Conservation (phyloP, 2,888 invertebrate species). For the Adela reaumurella region DNA sequence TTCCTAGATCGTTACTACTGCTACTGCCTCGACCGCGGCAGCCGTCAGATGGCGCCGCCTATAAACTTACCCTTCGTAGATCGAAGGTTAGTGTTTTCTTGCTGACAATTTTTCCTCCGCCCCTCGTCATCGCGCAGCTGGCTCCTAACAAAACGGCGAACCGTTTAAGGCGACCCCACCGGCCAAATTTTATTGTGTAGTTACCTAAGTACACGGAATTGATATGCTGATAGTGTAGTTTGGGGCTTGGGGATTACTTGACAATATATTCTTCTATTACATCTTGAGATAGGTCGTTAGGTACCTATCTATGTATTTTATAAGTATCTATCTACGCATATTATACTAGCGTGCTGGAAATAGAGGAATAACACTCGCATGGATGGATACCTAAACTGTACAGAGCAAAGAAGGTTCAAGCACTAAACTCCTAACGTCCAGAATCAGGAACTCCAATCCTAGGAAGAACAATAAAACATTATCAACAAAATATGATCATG, state of each 20-base stretch:
- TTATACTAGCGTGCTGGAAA: too few relatives aligned
- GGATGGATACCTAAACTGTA: too few relatives aligned
- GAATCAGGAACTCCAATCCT: too few relatives aligned
- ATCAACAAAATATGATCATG: too few relatives aligned
- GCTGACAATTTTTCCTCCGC: slow-evolving; percentile 56
- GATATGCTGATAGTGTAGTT: slow-evolving; percentile 45
- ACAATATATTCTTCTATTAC: not conserved
- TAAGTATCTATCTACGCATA: too few relatives aligned
- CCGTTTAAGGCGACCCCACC: slow-evolving; percentile 56
- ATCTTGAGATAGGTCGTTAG: too few relatives aligned
- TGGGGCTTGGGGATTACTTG: not conserved
- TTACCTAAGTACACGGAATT: slow-evolving; percentile 53
- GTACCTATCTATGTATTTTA: too few relatives aligned
- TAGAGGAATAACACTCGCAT: too few relatives aligned
- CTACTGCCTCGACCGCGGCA: not conserved
- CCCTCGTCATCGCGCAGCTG: slow-evolving; percentile 55
- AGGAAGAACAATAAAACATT: too few relatives aligned
- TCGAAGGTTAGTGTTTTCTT: slow-evolving; percentile 33
- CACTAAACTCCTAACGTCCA: too few relatives aligned
- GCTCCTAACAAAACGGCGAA: slow-evolving; percentile 57
- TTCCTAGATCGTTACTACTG: too few relatives aligned
- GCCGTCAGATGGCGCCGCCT: not conserved
- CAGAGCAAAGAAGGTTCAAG: too few relatives aligned
- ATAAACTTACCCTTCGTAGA: not conserved
- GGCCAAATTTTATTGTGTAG: slow-evolving; percentile 56